Conservation (phyloP, 1,140 invertebrate genomes). For the Agrilus planipennis region DNA sequence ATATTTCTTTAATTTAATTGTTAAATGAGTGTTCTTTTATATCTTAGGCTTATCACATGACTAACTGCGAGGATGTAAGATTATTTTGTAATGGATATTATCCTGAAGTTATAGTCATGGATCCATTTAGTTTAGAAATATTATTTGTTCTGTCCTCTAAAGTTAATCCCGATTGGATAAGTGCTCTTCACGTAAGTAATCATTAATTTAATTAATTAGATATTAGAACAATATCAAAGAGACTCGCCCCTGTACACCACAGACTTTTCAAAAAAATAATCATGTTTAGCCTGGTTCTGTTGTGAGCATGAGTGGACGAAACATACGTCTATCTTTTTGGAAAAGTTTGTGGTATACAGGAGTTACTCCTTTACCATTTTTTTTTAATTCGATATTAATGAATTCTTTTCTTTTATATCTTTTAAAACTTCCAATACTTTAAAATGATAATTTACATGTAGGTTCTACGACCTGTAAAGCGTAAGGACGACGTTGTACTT, state of each 20-base stretch:
- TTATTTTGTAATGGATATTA: conserved; percentile 95
- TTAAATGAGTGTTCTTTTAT: neutral
- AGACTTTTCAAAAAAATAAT: too few relatives aligned
- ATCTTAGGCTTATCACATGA: conserved; percentile 68
- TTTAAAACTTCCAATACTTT: too few relatives aligned
- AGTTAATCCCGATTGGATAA: conserved; percentile 97
- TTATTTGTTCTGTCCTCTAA: conserved; percentile 86
- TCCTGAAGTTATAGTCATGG: conserved; percentile 93
- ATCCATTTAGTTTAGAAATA: conserved; percentile 90
- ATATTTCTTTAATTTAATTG: too few relatives aligned
- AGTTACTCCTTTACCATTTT: too few relatives aligned
- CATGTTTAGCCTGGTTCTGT: too few relatives aligned
- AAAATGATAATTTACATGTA: too few relatives aligned
- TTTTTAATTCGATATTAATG: too few relatives aligned
- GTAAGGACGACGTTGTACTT: conserved; percentile 92
- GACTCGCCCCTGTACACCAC: too few relatives aligned
- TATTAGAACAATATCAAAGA: neutral
- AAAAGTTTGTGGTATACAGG: too few relatives aligned
- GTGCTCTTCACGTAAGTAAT: conserved; percentile 72
- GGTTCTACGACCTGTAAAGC: conserved; percentile 72
- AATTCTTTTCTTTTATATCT: too few relatives aligned
- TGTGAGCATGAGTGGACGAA: too few relatives aligned
- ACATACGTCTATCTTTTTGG: too few relatives aligned
- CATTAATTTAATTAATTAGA: neutral
- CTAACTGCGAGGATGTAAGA: conserved; percentile 63